Evolutionary conservation across 2,888 invertebrate species (phyloP).

Genomic region (Ernsta delagoae): DNA sequence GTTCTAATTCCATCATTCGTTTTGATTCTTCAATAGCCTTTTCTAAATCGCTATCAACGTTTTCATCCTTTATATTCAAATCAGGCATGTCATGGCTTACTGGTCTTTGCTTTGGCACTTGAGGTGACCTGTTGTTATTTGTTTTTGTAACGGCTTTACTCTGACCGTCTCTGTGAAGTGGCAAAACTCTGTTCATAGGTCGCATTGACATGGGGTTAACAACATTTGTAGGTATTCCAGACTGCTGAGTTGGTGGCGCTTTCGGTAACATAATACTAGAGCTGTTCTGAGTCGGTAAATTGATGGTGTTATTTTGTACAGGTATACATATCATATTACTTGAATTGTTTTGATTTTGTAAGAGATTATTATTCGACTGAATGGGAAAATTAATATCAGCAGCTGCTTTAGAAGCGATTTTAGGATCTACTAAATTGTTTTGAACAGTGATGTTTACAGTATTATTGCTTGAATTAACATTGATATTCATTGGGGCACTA

Average conservation of each 20-base stretch:
- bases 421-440: slow-evolving; percentile 79
- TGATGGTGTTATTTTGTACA: slow-evolving; percentile 75
- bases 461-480: slow-evolving; percentile 80
- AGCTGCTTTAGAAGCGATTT: slow-evolving; percentile 75
- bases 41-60: slow-evolving; percentile 79
- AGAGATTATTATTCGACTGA: slow-evolving; percentile 64
- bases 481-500: slow-evolving; percentile 81
- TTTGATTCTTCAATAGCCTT: slow-evolving; percentile 81
- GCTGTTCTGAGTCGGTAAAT: slow-evolving; percentile 77
- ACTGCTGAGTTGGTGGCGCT: slow-evolving; percentile 85
- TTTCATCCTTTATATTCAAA: slow-evolving; percentile 80
- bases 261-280: slow-evolving; percentile 87
- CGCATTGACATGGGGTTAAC: slow-evolving; percentile 88
- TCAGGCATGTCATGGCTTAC: slow-evolving; percentile 81
- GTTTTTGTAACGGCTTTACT: slow-evolving; percentile 74
- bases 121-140: slow-evolving; percentile 57
- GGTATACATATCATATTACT: slow-evolving; percentile 78
- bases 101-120: slow-evolving; percentile 65
- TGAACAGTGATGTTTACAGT: slow-evolving; percentile 80
- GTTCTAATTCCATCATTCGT: slow-evolving; percentile 78
- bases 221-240: slow-evolving; percentile 88
- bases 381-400: slow-evolving; percentile 75
- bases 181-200: slow-evolving; percentile 91
- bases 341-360: slow-evolving; percentile 67
- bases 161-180: slow-evolving; percentile 89